Evolutionary conservation across 2,888 invertebrate species (phyloP), one percentile per base, ranked within the genome.

Genomic region (Ennomos quercinarius): DNA sequence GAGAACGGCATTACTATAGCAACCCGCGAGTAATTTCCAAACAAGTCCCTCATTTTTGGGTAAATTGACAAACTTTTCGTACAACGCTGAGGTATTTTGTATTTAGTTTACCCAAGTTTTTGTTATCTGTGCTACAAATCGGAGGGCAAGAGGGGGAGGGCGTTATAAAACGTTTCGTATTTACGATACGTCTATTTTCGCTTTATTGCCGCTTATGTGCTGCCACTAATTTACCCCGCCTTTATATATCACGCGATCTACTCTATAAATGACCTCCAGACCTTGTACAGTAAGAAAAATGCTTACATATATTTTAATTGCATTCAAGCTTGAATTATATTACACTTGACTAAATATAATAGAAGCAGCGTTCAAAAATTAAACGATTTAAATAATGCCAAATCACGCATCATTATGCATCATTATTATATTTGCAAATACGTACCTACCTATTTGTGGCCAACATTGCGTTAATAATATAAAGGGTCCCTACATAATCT

Each of bases 171-270:
- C 78, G 79, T 74, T 83, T 78, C 73, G 74, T 80, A 77, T 82
- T 83, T 83, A 83, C 78, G 77, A 81, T 81, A 81, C 80, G 74
- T 78, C 80, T 78, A 82, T 82, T 81, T 79, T 76, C 62, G 68
- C 74, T 81, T 81, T 81, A 83, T 80, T 76, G 67, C 81, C 74
- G 73, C 76, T 79, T 77, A 75, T 79, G 70, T 77, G 72, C 69
- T 72, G 66, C 70, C 70, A 73, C 78, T 79, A 77, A 80, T 80
- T 78, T 74, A 73, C 70, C 71, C 68, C 68, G 67, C 73, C 68
- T 67, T 66, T 74, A 76, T 74, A 76, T 74, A 76, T 67, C 78
- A 78, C 78, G 81, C 78, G 73, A 79, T 72, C 66, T 73, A 70
- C 64, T 73, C 72, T 70, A 72, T 72, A 63, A 77, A 73, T 71